phyloP scores from a whole-genome alignment of 2,113 vertebrate species.

The Sinocyclocheilus grahami region DNA sequence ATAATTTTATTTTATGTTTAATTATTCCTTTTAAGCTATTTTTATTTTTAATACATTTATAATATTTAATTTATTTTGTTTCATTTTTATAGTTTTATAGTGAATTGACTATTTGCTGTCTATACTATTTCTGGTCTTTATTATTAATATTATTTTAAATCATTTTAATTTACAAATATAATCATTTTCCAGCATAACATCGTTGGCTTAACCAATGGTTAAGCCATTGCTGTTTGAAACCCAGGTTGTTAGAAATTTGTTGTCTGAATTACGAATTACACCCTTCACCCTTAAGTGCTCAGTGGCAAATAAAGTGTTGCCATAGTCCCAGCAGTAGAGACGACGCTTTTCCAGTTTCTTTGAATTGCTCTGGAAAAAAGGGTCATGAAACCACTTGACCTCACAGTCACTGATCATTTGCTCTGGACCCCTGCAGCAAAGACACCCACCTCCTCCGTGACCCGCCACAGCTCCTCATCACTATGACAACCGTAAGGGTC shows the following conservation, averaged over 20 bases:
- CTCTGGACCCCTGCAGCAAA: background rate
- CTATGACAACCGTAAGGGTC: slow-evolving; percentile 89
- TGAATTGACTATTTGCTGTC: background rate
- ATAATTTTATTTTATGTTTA: too few relatives aligned
- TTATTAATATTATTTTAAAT: too few relatives aligned
- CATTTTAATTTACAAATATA: too few relatives aligned
- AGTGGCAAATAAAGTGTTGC: background rate
- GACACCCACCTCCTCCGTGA: slow-evolving; percentile 86
- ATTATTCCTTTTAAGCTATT: too few relatives aligned
- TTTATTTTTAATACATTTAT: too few relatives aligned
- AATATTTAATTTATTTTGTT: background rate
- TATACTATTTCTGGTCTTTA: too few relatives aligned
- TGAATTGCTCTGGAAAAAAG: background rate
- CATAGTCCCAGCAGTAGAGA: background rate
- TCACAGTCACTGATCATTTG: background rate
- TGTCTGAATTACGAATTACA: background rate
- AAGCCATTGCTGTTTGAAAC: too few relatives aligned
- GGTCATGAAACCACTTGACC: background rate
- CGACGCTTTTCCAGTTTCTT: background rate
- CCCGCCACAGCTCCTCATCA: slow-evolving; percentile 95
- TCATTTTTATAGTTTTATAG: background rate
- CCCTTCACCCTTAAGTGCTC: background rate
- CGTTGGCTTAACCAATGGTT: too few relatives aligned
- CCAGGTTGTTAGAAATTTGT: background rate
- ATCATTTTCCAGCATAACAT: too few relatives aligned